Base-by-base conservation (phyloP, 2,113 vertebrate species). In the Paradoxurus hermaphroditus region DNA sequence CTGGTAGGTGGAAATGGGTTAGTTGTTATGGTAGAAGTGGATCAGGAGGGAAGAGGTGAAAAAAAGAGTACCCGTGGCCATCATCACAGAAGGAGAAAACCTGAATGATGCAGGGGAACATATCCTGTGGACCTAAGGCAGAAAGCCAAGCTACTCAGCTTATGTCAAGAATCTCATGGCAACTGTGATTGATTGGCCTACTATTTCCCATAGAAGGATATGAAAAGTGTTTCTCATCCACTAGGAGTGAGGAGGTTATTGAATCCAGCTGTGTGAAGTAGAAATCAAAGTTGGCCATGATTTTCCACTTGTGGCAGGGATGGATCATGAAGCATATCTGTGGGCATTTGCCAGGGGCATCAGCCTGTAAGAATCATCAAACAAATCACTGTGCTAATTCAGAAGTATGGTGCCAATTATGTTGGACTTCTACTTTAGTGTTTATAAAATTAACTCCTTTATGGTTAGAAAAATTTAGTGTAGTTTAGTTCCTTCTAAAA, bases 161-260 rank as follows among this genome's bases (percentile, higher is more conserved):
- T 53, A 16, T 49, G 78, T 82, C 84, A 68, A 79, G 67, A 90
- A 65, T 46, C 53, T 85, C 53, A 59, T 70, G 39, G 46, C 46
- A 63, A 65, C 53, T 81, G 53, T 75, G 86, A 94, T 62, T 79
- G 87, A 84, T 62, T 63, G 23, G 29, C 36, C 44, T 34, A 19
- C 56, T 65, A 16, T 39, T n/a, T 92, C 31, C 49, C 29, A 27
- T 7, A 81, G 53, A 90, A 95, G 41, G 25, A 77, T 68, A 94
- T 67, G 63, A 95, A 83, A 93, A 83, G 36, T 7, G 18, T 79
- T 97, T 96, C 77, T 86, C 18, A 93, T 36, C 10, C 3, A 93
- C 19, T 44, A 49, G 29, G 27, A 90, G 44, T 78, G 36, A 91
- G 29, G 44, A 73, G 16, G 16, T 49, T 84, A 82, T 41, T 91